A percentile compares a stretch with the other conserved stretches of the same genome.
Conservation (phyloP, 1,140 invertebrate genomes). For the Neotoxoptera formosana region DNA sequence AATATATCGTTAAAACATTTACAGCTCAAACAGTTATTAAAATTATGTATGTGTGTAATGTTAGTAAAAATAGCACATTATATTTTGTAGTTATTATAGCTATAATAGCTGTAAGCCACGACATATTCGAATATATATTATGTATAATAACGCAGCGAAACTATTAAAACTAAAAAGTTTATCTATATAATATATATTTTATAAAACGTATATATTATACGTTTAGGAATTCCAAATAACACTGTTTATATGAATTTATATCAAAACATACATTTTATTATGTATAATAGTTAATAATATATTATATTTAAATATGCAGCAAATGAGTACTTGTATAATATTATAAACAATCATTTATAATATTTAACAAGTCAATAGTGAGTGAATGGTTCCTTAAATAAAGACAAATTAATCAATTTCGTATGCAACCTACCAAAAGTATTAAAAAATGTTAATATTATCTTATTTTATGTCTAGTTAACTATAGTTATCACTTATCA, state of each 20-base stretch:
- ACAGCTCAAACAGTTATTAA: not conserved
- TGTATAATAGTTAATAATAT: too few relatives aligned
- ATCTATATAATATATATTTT: not conserved
- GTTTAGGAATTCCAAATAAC: not conserved
- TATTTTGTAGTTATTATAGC: not conserved
- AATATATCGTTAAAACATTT: not conserved
- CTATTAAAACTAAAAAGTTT: not conserved
- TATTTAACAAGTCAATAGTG: not conserved
- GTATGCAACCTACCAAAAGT: too few relatives aligned
- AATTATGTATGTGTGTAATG: not conserved
- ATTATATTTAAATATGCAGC: not conserved
- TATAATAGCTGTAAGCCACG: not conserved
- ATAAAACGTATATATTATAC: not conserved
- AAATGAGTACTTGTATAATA: not conserved
- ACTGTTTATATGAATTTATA: not conserved
- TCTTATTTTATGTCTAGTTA: too few relatives aligned
- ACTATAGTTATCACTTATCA: too few relatives aligned
- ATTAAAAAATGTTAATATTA: too few relatives aligned
- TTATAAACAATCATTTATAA: not conserved
- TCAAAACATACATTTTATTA: not conserved
- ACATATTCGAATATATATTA: not conserved
- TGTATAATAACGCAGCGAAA: not conserved
- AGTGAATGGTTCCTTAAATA: not conserved
- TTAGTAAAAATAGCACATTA: not conserved
- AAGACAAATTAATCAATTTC: too few relatives aligned